phyloP scores from a whole-genome alignment of 2,888 invertebrate species.

The Apodemia duryi region DNA sequence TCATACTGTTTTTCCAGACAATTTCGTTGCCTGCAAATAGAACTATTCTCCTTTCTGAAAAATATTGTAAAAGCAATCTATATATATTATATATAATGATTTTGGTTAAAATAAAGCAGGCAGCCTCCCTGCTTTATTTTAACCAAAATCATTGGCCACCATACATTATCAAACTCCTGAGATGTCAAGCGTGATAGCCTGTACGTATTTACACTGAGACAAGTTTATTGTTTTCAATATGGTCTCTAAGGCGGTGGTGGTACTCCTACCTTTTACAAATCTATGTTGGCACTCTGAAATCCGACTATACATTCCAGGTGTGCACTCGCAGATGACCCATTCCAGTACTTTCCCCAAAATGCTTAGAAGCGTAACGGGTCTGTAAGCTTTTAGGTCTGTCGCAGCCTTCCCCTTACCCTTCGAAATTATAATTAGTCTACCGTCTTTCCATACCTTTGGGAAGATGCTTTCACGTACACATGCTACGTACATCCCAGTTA shows the following conservation, averaged over 20 bases:
- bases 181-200: background rate
- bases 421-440: too few species aligned
- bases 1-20: constrained; percentile 25
- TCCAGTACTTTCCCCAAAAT: background rate
- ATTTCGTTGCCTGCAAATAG: constrained; percentile 22
- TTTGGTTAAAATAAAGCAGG: too few species aligned
- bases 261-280: background rate
- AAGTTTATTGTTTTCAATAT: background rate
- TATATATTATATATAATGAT: too few species aligned
- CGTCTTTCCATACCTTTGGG: background rate
- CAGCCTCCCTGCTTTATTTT: background rate
- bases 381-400: too few species aligned
- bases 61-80: constrained; percentile 27
- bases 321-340: background rate
- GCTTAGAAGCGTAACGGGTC: too few species aligned
- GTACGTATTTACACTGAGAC: background rate
- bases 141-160: background rate
- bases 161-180: background rate
- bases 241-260: background rate
- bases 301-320: background rate
- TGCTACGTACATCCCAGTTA: too few species aligned
- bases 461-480: background rate
- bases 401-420: too few species aligned
- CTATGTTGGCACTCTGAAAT: background rate
- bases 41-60: constrained; percentile 23